A percentile compares a stretch with the other conserved stretches of the same genome.
Evolutionary conservation across 2,113 vertebrate genomes (phyloP).

Genomic region (Rostratula benghalensis): DNA sequence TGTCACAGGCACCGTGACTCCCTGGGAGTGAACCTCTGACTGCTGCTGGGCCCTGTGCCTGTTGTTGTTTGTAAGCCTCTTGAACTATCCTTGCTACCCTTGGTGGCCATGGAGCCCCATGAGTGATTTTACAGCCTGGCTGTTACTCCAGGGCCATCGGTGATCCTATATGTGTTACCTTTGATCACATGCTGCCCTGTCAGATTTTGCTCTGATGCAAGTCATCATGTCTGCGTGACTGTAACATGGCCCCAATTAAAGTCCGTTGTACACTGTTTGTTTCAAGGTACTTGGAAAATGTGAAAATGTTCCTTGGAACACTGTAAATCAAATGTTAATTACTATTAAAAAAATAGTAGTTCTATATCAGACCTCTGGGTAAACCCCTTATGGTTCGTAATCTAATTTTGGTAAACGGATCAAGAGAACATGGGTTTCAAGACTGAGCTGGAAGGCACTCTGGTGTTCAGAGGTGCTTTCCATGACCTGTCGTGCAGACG

Average conservation of each 20-base stretch:
- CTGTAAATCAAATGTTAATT: slow-evolving; percentile 78
- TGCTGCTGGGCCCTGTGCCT: neutral
- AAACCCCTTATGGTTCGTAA: slow-evolving; percentile 59
- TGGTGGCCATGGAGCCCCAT: neutral
- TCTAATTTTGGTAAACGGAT: slow-evolving; percentile 72
- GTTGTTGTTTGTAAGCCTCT: slow-evolving; percentile 46
- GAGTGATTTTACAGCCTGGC: slow-evolving; percentile 1
- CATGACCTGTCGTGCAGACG: neutral
- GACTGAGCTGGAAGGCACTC: slow-evolving; percentile 39
- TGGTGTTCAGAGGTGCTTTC: slow-evolving; percentile 44
- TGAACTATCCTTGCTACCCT: slow-evolving; percentile 41
- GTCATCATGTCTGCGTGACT: slow-evolving; percentile 48
- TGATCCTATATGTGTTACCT: slow-evolving; percentile 49
- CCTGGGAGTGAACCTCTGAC: neutral
- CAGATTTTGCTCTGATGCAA: slow-evolving; percentile 68
- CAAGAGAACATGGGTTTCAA: slow-evolving; percentile 60
- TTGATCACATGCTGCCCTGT: slow-evolving; percentile 69
- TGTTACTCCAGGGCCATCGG: neutral
- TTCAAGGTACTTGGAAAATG: slow-evolving; percentile 71
- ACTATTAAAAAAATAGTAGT: slow-evolving; percentile 69
- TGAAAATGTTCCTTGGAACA: slow-evolving; percentile 69
- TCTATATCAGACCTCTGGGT: slow-evolving; percentile 69
- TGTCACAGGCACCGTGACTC: neutral
- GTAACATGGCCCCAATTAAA: slow-evolving; percentile 68
- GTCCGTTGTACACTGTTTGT: slow-evolving; percentile 62